Evolutionary conservation across 2,113 vertebrate species (phyloP).

Genomic region (Daubentonia madagascariensis): DNA sequence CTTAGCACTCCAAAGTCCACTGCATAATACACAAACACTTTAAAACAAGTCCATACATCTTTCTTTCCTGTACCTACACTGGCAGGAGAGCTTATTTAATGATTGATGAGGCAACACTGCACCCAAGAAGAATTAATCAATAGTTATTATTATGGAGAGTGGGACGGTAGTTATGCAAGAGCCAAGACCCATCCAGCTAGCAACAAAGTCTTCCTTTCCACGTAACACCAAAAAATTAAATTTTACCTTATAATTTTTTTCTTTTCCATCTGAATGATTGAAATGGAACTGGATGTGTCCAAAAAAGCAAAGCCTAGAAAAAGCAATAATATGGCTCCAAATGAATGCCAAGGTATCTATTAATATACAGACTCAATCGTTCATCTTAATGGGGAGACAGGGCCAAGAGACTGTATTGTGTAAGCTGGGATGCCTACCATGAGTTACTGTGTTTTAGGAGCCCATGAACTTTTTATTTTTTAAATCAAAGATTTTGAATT

Average conservation of each 20-base stretch:
- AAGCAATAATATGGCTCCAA: neutral
- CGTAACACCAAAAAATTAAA: neutral
- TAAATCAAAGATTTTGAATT: neutral
- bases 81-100: constrained; percentile 40
- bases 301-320: neutral
- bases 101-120: constrained; percentile 37
- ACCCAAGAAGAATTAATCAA: constrained; percentile 61
- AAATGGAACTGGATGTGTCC: neutral
- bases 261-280: constrained; percentile 15
- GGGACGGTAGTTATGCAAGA: neutral
- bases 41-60: constrained; percentile 44
- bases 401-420: neutral
- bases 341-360: neutral
- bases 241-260: neutral
- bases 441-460: neutral
- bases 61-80: constrained; percentile 17
- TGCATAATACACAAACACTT: neutral
- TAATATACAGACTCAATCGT: neutral
- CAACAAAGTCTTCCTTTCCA: neutral
- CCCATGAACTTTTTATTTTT: neutral
- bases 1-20: constrained; percentile 20
- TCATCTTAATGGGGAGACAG: neutral
- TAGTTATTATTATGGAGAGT: constrained; percentile 33
- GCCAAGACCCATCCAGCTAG: neutral
- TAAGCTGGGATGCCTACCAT: neutral